These are phyloP conservation scores for Rhinoderma darwinii DNA, from an alignment of 2,113 vertebrate genomes.

Conservation along the genomic window DNA sequence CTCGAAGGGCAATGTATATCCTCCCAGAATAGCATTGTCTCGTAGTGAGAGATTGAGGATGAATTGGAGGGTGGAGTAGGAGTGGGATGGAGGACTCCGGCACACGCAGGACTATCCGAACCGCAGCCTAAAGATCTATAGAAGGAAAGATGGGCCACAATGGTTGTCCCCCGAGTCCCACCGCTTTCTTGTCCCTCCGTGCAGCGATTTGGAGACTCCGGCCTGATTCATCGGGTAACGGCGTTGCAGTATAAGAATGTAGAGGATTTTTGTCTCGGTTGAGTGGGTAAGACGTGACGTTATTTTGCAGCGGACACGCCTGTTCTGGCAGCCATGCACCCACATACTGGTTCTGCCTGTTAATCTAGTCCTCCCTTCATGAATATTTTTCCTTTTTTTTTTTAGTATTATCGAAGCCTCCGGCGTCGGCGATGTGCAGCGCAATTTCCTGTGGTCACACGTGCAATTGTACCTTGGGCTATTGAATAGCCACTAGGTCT, in stretches of 20 bases:
- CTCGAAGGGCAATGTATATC: too few species aligned
- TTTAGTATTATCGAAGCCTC: conserved; percentile 46
- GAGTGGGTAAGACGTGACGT: conserved; percentile 13
- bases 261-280: neutral
- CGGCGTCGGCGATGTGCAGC: neutral
- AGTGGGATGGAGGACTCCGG: neutral
- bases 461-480: neutral
- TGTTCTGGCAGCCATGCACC: conserved; percentile 23
- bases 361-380: conserved; percentile 25
- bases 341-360: conserved; percentile 49
- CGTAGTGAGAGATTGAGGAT: neutral
- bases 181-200: neutral
- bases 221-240: neutral
- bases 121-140: too few species aligned
- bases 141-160: neutral
- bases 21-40: neutral
- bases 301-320: conserved; percentile 16
- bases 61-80: neutral
- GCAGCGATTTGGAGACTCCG: too few species aligned
- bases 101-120: neutral
- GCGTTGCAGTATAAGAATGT: neutral
- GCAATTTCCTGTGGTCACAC: neutral
- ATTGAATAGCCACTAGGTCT: neutral
- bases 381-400: neutral
- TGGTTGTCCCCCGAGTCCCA: neutral